Conservation (phyloP, 92 coral and sea anemone genomes). For the Zoanthus solanderi region DNA sequence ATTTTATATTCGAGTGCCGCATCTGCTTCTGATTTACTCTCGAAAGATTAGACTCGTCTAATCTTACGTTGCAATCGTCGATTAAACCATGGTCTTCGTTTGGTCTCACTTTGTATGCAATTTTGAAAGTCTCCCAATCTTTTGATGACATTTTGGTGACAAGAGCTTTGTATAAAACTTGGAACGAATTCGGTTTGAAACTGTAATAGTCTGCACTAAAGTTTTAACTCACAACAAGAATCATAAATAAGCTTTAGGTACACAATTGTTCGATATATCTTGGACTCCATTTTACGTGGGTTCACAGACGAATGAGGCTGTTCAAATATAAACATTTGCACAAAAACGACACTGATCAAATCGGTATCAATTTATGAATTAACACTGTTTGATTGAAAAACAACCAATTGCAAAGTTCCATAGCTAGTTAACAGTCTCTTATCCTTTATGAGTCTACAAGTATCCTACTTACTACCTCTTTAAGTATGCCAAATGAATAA, state of each 20-base stretch:
- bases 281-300: neutral
- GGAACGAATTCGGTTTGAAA: neutral
- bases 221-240: neutral
- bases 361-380: no score
- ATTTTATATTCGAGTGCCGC: constrained; percentile 1
- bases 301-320: neutral
- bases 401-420: no score
- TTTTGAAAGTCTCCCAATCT: constrained; percentile 66
- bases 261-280: neutral
- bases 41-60: constrained; percentile 34
- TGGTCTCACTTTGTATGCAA: constrained; percentile 61
- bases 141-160: constrained; percentile 47
- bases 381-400: no score
- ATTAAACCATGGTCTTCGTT: constrained; percentile 44
- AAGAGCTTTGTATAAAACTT: neutral
- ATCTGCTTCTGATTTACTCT: constrained; percentile 1
- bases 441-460: no score
- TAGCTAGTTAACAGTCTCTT: no score
- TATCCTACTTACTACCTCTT: no score
- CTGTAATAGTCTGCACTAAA: neutral
- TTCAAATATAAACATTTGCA: no score
- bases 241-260: neutral
- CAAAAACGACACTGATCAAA: no score
- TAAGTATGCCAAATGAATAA: neutral
- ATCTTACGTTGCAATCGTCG: constrained; percentile 53